phyloP scores from a whole-genome alignment of 2,113 vertebrate genomes.

The Orthonyx spaldingii region DNA sequence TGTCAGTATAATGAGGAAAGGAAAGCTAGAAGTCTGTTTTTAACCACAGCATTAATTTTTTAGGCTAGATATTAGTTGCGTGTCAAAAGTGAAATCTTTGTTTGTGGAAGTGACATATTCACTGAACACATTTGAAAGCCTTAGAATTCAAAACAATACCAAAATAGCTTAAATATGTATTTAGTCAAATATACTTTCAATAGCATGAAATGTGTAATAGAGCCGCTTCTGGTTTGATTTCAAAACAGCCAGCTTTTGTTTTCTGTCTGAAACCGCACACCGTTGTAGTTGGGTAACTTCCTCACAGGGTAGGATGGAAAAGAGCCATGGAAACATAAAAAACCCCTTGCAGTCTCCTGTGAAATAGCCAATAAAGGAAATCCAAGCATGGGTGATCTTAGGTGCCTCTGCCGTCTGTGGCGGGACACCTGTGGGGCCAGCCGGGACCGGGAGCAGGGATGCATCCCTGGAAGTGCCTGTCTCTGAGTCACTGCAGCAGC shows the following conservation, averaged over 20 bases:
- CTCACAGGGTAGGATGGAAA: background rate
- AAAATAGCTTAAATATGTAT: background rate
- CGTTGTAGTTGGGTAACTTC: background rate
- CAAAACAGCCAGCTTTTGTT: background rate
- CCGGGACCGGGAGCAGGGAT: background rate
- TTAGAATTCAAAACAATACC: background rate
- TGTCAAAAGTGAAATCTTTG: background rate
- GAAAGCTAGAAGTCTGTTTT: background rate
- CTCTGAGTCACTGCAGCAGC: constrained; percentile 12
- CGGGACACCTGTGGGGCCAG: background rate
- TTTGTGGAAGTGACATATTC: background rate
- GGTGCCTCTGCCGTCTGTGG: background rate
- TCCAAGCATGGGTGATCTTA: background rate
- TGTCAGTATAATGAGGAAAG: background rate
- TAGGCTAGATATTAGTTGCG: background rate
- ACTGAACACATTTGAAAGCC: background rate
- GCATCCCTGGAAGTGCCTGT: background rate
- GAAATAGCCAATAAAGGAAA: background rate
- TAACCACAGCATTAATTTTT: background rate
- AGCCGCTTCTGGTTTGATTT: background rate
- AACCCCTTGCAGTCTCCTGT: background rate
- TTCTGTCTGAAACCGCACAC: background rate
- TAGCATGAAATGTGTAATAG: background rate
- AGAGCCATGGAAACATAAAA: background rate
- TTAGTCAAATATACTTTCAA: background rate